Conservation (phyloP, 2,797 vertebrate species). For the Anas flavirostris region DNA sequence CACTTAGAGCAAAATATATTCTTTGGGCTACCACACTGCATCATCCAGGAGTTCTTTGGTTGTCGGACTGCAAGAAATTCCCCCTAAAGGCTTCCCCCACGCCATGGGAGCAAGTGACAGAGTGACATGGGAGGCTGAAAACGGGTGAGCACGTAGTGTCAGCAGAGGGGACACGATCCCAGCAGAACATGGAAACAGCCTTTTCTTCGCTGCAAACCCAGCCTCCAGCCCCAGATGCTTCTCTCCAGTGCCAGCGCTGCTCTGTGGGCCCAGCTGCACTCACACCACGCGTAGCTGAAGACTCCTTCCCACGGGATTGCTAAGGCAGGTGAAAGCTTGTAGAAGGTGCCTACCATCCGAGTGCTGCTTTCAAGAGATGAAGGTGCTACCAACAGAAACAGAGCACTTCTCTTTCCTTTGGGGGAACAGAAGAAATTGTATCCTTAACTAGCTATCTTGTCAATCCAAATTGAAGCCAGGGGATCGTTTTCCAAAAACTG, state of each 20-base stretch:
- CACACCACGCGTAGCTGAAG: neutral
- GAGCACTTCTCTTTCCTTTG: neutral
- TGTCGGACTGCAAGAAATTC: neutral
- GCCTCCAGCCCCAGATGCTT: neutral
- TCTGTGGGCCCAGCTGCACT: neutral
- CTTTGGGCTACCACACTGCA: neutral
- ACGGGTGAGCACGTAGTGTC: neutral
- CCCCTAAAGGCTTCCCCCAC: neutral
- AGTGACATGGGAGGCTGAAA: neutral
- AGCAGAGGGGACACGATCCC: neutral
- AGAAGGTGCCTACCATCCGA: neutral
- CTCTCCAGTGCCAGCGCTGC: accelerated
- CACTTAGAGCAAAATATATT: neutral
- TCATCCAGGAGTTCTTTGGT: neutral
- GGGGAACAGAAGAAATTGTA: neutral
- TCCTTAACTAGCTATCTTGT: neutral
- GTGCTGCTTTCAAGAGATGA: neutral
- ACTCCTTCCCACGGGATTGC: neutral
- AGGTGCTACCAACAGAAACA: neutral
- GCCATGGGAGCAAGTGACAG: neutral
- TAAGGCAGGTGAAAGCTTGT: neutral
- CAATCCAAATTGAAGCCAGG: neutral
- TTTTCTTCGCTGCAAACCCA: neutral
- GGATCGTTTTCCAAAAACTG: neutral
- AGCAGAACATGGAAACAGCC: neutral